Percentiles rank a stretch among this genome's conserved stretches.
phyloP scores from a whole-genome alignment of 37 sponge, comb jelly and placozoan genomes.

The Ephydatia muelleri region DNA sequence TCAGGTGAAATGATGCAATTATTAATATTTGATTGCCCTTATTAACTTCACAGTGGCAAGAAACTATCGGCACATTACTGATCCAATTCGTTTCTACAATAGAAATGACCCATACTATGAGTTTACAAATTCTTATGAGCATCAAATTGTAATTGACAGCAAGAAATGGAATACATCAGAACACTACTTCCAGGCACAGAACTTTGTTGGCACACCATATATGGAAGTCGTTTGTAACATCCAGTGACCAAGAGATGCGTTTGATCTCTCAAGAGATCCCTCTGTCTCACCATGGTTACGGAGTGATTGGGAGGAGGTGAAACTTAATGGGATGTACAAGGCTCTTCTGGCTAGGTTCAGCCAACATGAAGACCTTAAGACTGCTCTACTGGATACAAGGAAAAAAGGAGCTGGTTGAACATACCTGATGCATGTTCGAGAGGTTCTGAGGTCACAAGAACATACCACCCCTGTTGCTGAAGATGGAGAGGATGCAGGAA shows the following conservation, averaged over 20 bases:
- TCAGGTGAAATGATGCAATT: too few species aligned
- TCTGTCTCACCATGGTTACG: constrained; percentile 29
- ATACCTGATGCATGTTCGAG: too few species aligned
- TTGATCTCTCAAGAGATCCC: constrained; percentile 34
- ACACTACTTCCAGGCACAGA: constrained; percentile 70
- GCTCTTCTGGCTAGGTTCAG: constrained; percentile 54
- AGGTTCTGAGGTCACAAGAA: too few species aligned
- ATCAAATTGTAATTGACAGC: constrained; percentile 18
- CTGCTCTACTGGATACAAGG: constrained; percentile 31
- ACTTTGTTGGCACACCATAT: constrained; percentile 52
- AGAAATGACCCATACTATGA: constrained; percentile 56
- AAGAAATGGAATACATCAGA: constrained; percentile 47
- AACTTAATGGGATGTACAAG: constrained; percentile 45
- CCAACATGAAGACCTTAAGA: constrained; percentile 25
- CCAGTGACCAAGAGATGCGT: constrained; percentile 30
- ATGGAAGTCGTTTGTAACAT: constrained; percentile 8
- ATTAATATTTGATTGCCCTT: too few species aligned
- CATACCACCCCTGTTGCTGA: too few species aligned
- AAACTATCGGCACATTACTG: too few species aligned
- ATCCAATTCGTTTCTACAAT: constrained; percentile 47
- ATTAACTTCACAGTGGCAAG: too few species aligned
- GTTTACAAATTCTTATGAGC: constrained; percentile 52
- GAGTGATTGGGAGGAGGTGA: constrained; percentile 48
- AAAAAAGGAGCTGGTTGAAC: constrained; percentile 29
- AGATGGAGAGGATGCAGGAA: too few species aligned